Evolutionary conservation across 2,888 invertebrate species (phyloP), one percentile per base, ranked within the genome.

Genomic region (Elegia similella): DNA sequence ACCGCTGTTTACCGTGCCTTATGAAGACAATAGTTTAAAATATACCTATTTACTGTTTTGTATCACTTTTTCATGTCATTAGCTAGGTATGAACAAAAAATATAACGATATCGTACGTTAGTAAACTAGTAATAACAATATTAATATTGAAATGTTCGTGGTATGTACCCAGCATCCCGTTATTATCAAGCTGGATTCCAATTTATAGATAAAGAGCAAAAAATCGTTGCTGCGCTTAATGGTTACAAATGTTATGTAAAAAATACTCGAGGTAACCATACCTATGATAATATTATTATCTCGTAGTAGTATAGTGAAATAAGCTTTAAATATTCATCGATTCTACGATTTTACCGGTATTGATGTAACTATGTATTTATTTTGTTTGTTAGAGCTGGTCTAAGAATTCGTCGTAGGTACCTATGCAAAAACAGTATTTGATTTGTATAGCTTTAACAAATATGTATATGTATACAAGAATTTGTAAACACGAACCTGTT

Each of bases 201-300:
- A 43, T 53, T 43, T 34, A 17, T 17, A 55, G 54, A 55, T 55
- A 55, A 55, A 55, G 54, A 55, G 44, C 43, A 55, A 43, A 53
- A 38, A 34, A 34, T 34, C 15, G 32, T 43, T 30, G 2, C 16
- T 55, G n/a, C 16, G 16, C 16, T 34, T 50, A 16, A 50, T 50
- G 50, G 50, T 50, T 16, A 34, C 34, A 50, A 34, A 16, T 15
- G 7, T 17, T 16, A 15, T 48, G 32, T 48, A 48, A 48, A 48
- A 48, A 13, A 48, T 50, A 34, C 8, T 50, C 7, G 50, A 50
- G 34, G 15, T 16, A 50, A 34, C 50, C 32, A 50, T 50, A 16
- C 12, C 7, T 16, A 30, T 34, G 34, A 50, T 48, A 48, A 32
- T n/a, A 17, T 38, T 50, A 2, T 50, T 16, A 16, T 34, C 12